These are phyloP conservation scores for Amphimedon queenslandica DNA, from an alignment of 37 sponge, comb jelly and placozoan genomes.

Conservation along the genomic window DNA sequence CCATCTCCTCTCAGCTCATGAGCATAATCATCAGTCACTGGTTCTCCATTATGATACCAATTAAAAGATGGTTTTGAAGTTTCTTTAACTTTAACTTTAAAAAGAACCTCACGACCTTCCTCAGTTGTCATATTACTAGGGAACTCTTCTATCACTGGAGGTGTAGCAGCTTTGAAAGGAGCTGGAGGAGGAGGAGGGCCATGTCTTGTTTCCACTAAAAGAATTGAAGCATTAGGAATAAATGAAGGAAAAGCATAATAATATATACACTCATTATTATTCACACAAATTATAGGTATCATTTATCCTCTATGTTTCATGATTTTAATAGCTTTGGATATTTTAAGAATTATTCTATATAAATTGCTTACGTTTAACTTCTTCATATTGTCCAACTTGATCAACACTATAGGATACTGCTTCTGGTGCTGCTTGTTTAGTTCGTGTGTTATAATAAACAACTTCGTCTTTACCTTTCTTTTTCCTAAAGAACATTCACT, in stretches of 20 bases:
- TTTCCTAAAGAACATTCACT: no score
- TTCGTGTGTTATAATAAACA: no score
- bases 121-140: constrained; percentile 13
- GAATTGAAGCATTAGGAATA: no score
- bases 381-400: background rate
- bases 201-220: no score
- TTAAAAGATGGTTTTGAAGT: constrained; percentile 10
- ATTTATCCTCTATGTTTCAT: no score
- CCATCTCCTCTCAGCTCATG: constrained; percentile 21
- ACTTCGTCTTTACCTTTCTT: no score
- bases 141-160: constrained; percentile 26
- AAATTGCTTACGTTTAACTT: background rate
- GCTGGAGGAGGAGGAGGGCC: background rate
- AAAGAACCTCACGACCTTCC: constrained; percentile 28
- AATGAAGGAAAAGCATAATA: no score
- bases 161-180: background rate
- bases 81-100: constrained; percentile 33
- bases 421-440: no score
- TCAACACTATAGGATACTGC: no score
- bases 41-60: constrained; percentile 25
- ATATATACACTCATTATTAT: no score
- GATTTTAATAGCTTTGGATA: no score
- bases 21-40: constrained; percentile 27
- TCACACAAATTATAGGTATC: no score
- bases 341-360: background rate